Evolutionary conservation across 2,888 invertebrate genomes (phyloP), one percentile per base, ranked within the genome.

Genomic region (Alentia gelatinosa): DNA sequence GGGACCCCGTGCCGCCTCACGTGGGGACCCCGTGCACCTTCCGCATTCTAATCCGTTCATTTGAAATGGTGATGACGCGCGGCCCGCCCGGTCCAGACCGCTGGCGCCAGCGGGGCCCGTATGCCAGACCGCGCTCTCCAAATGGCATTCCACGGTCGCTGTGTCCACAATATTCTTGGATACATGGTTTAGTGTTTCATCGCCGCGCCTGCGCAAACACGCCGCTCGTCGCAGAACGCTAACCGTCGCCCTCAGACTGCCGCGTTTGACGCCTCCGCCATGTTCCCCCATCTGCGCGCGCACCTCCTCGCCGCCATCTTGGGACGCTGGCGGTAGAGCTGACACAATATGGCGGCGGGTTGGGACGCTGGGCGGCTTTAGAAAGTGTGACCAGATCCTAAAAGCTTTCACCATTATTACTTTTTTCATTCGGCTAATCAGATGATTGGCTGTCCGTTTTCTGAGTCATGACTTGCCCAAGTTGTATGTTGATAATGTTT

Each of bases 101-200:
- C n/a, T 19, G 37, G 15, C 79, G 79, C 79, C 79, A 26, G 74
- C 15, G 7, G 74, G 74, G 12, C 74, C 74, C 37, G 37, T 83
- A 39, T 83, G 83, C 83, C 37, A n/a, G 35, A 39, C n/a, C 86
- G 86, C 47, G 86, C 86, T 47, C 86, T 30, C 47, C 15, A 47
- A 30, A 42, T 86, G 47, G 35, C 50, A 42, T 86, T 86, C 86
- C 86, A 30, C 50, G 23, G 86, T 30, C 50, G 50, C 47, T 86
- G 47, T 33, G 86, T 86, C 86, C 26, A 86, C 50, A 86, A 47
- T 47, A 42, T 86, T 86, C 86, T 86, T 86, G 86, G 86, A 86
- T 86, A 86, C 86, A 47, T 47, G 86, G 86, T 86, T 86, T 86
- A 47, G 86, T 86, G 86, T 86, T 86, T 86, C 86, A 86, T 47